Evolutionary conservation across 2,888 invertebrate genomes (phyloP).

Genomic region (Eucera pruinosa): DNA sequence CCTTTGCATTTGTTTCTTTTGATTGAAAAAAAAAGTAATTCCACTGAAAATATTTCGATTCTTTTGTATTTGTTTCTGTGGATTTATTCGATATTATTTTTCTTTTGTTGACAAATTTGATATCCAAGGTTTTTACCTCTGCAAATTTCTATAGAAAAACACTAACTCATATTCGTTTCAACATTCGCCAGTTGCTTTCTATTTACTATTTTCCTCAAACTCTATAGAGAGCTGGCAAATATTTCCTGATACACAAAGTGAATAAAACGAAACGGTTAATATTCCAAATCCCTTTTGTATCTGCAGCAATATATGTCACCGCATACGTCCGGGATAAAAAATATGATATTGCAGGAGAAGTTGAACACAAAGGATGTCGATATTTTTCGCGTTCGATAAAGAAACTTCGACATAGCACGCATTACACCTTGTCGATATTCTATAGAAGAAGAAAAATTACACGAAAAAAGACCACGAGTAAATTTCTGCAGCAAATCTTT

Average conservation of each 20-base stretch:
- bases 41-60: too few relatives aligned
- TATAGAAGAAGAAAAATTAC: background rate
- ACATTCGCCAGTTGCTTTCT: background rate
- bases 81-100: too few relatives aligned
- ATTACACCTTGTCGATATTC: background rate
- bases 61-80: too few relatives aligned
- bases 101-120: too few relatives aligned
- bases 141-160: too few relatives aligned
- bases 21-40: too few relatives aligned
- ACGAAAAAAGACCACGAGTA: background rate
- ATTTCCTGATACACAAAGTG: background rate
- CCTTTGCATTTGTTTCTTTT: background rate
- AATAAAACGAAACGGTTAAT: background rate
- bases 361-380: slow-evolving; percentile 17
- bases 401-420: background rate
- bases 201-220: too few relatives aligned
- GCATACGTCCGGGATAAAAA: background rate
- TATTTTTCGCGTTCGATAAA: slow-evolving; percentile 28
- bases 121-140: too few relatives aligned
- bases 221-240: background rate
- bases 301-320: background rate
- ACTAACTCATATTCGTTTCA: too few relatives aligned
- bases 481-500: too few relatives aligned
- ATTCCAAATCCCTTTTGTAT: background rate
- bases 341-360: background rate